Percentiles rank a stretch among this genome's conserved stretches.
These are phyloP conservation scores for Patiria miniata DNA, from an alignment of 35 echinoderm and acorn worm species.

Conservation along the genomic window DNA sequence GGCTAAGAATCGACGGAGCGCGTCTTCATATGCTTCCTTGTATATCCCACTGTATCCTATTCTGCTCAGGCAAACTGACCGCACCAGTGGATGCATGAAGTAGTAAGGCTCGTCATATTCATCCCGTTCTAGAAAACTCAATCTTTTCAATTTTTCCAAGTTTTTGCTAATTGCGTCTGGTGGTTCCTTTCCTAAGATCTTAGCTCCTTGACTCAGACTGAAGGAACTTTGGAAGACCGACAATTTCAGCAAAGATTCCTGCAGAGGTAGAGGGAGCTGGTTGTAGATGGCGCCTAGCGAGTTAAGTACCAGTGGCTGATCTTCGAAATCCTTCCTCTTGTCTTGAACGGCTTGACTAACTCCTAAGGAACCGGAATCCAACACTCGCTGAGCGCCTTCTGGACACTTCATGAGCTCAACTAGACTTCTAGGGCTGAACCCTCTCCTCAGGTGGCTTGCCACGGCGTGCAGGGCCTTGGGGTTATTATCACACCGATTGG, in stretches of 20 bases:
- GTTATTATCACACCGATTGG: conserved; percentile 55
- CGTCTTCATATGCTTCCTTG: conserved; percentile 26
- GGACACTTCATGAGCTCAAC: conserved; percentile 27
- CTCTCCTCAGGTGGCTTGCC: conserved; percentile 37
- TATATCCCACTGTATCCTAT: neutral
- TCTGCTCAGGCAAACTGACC: conserved; percentile 40
- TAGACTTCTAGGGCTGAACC: conserved; percentile 15
- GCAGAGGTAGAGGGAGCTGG: conserved; percentile 24
- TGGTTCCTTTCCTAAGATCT: conserved; percentile 24
- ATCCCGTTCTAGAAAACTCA: conserved; percentile 42
- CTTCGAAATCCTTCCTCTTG: neutral
- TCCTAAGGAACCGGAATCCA: conserved; percentile 22
- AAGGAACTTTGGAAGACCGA: conserved; percentile 53
- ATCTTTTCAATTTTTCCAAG: conserved; percentile 14
- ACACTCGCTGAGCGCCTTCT: neutral
- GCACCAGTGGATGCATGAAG: conserved; percentile 48
- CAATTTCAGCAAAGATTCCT: conserved; percentile 31
- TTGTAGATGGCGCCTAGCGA: conserved; percentile 39
- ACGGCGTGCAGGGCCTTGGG: conserved; percentile 56
- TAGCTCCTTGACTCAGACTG: conserved; percentile 20
- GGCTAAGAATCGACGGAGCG: neutral
- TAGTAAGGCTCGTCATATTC: conserved; percentile 30
- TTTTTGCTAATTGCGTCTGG: conserved; percentile 6
- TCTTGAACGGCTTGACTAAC: neutral
- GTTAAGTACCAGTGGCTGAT: conserved; percentile 31